Percentiles rank a stretch among this genome's conserved stretches.
Conservation (phyloP, 2,797 vertebrate species). For the Trichosurus vulpecula region DNA sequence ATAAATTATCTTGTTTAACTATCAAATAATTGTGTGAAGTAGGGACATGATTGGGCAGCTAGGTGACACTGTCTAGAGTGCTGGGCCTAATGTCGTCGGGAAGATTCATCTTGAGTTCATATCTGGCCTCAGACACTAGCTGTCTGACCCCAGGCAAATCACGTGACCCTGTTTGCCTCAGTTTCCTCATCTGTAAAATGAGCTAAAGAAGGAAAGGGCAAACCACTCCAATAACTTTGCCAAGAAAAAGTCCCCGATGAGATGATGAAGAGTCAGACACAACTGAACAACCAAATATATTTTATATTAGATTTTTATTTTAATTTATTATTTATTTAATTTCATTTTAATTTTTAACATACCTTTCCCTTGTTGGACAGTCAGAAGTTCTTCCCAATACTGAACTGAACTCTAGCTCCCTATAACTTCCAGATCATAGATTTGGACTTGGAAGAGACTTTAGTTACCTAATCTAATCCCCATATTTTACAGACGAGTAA, state of each 20-base stretch:
- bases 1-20: neutral
- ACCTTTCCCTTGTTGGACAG: neutral
- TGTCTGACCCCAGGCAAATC: neutral
- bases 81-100: neutral
- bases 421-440: neutral
- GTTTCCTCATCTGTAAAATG: neutral
- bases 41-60: neutral
- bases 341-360: neutral
- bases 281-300: neutral
- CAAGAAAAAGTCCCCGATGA: neutral
- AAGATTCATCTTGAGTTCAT: neutral
- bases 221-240: neutral
- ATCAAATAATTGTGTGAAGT: neutral
- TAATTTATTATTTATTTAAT: neutral
- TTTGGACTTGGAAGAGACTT: neutral
- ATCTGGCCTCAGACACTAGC: neutral
- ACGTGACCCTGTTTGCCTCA: neutral
- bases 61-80: neutral
- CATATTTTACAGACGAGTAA: neutral
- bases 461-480: neutral
- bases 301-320: neutral
- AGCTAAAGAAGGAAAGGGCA: neutral
- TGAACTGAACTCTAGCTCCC: neutral
- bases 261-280: neutral
- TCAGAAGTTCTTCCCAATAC: neutral